phyloP scores from a whole-genome alignment of 2,113 vertebrate genomes.

The Heterocephalus glaber region DNA sequence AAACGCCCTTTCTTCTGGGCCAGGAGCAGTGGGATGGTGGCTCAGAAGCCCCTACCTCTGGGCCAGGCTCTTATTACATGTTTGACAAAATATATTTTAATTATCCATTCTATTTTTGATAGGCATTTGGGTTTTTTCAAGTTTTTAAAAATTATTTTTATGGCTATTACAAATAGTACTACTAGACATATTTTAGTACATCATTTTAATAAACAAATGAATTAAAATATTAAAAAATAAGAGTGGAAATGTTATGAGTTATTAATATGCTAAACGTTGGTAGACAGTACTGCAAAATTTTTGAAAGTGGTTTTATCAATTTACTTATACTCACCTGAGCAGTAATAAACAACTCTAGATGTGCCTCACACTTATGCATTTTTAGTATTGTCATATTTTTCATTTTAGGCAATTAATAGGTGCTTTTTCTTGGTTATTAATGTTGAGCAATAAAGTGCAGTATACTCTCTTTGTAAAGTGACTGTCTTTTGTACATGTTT shows the following conservation, averaged over 20 bases:
- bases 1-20: too few species aligned
- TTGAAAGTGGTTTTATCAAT: not conserved
- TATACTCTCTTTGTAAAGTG: not conserved
- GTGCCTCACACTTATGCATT: not conserved
- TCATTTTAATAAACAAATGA: not conserved
- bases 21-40: too few species aligned
- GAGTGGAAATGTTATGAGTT: not conserved
- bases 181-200: not conserved
- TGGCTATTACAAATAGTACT: not conserved
- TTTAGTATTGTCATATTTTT: not conserved
- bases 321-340: not conserved
- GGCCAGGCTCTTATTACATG: not conserved
- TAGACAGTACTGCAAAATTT: not conserved
- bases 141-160: not conserved
- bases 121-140: not conserved
- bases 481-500: not conserved
- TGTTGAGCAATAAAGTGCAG: not conserved
- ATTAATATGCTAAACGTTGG: not conserved
- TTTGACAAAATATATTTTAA: slow-evolving; percentile 9
- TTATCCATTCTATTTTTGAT: not conserved
- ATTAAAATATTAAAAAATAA: not conserved
- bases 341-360: not conserved
- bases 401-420: not conserved
- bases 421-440: not conserved
- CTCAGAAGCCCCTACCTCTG: too few species aligned